Percentiles rank a stretch among this genome's conserved stretches.
These are phyloP conservation scores for Nasua narica DNA, from an alignment of 2,797 vertebrate species.

Conservation along the genomic window DNA sequence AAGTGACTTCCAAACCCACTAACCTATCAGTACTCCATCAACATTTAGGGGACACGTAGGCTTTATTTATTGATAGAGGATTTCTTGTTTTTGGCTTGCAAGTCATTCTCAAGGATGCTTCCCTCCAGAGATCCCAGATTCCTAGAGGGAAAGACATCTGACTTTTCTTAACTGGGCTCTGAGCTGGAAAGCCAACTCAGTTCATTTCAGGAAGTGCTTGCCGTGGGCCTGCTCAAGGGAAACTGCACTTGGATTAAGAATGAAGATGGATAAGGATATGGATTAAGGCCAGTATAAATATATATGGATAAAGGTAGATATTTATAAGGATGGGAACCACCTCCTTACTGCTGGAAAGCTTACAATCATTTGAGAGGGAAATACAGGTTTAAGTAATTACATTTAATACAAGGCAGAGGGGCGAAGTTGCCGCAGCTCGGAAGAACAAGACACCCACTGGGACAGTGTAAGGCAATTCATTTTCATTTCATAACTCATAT, in stretches of 20 bases:
- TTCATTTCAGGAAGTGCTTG: neutral
- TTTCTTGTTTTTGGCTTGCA: neutral
- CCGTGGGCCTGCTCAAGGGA: neutral
- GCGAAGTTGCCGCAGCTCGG: neutral
- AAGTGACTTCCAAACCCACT: neutral
- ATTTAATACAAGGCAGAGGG: neutral
- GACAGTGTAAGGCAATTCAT: neutral
- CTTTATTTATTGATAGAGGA: neutral
- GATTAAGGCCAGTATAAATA: neutral
- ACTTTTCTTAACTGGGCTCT: neutral
- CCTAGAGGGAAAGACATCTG: conserved; percentile 6
- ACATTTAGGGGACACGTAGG: neutral
- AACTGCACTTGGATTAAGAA: neutral
- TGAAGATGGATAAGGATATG: neutral
- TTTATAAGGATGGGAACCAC: neutral
- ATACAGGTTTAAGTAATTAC: neutral
- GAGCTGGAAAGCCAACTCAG: neutral
- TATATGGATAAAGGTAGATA: neutral
- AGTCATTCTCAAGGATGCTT: neutral
- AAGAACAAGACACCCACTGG: neutral
- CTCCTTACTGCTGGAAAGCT: neutral
- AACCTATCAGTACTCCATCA: neutral
- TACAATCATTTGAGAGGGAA: neutral
- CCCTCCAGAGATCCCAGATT: neutral
- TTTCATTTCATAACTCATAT: neutral